Percentiles rank a stretch among this genome's conserved stretches.
Conservation (phyloP, 2,888 invertebrate species). For the Argynnis bischoffii region DNA sequence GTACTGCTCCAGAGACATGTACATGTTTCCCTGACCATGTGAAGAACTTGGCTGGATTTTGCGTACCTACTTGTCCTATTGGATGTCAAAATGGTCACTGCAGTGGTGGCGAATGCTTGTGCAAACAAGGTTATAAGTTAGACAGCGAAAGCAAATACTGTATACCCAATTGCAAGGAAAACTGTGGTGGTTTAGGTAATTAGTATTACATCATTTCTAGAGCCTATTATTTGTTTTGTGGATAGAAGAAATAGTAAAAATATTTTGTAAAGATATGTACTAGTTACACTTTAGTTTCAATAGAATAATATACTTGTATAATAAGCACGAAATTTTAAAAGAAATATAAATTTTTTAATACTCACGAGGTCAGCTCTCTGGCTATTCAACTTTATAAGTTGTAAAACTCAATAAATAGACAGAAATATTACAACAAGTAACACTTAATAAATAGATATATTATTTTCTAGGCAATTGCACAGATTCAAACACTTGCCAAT, state of each 20-base stretch:
- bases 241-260: too few relatives aligned
- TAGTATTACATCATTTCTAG: too few relatives aligned
- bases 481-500: conserved; percentile 81
- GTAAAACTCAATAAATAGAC: too few relatives aligned
- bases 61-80: conserved; percentile 86
- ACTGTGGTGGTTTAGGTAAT: conserved; percentile 76
- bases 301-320: background rate
- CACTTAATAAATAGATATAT: background rate
- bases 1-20: conserved; percentile 85
- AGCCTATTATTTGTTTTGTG: too few relatives aligned
- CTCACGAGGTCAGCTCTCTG: too few relatives aligned
- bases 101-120: conserved; percentile 83
- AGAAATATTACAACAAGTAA: too few relatives aligned
- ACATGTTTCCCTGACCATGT: conserved; percentile 84
- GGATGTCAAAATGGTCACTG: conserved; percentile 87
- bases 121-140: conserved; percentile 82
- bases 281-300: too few relatives aligned
- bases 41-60: conserved; percentile 76
- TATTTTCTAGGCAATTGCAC: conserved; percentile 76
- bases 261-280: too few relatives aligned
- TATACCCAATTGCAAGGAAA: conserved; percentile 79
- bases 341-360: too few relatives aligned
- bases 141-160: conserved; percentile 83
- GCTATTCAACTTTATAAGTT: too few relatives aligned
- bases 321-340: background rate